Base-by-base conservation (phyloP, 2,888 invertebrate genomes). In the Camponotus fellah region DNA sequence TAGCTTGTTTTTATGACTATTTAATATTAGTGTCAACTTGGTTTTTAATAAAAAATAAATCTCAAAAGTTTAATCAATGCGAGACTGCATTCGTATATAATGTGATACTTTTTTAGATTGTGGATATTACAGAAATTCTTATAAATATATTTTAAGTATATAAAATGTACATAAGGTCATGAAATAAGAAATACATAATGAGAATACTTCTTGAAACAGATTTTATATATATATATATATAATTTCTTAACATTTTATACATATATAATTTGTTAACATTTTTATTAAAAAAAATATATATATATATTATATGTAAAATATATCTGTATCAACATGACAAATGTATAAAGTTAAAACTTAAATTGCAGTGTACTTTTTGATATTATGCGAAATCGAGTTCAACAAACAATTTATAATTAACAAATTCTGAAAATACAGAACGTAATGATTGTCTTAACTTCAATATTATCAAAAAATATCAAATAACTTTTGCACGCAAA, bases 221-320 rank as follows among this genome's bases (percentile, higher is more conserved):
- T 46, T 46, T 12, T 14, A 14, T 46, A 46, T 46, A 46, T 43
- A 43, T 40, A 12, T 46, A 46, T 43, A 8, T 65, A 10, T 65
- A 34, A 65, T 76, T 76, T 56, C 26, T 32, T n/a, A 14, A 64
- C 4, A 43, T 58, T 21, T 64, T 43, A 43, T 43, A 14, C 14
- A 46, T 43, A 8, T 65, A 10, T 65, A 34, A 65, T 76, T 76
- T 56, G 17, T 32, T n/a, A 14, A 64, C 4, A 43, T 58, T 21
- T 64, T 56, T 77, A 77, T 68, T 77, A 56, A 58, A 77, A 56
- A 58, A 77, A 68, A 77, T 77, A 76, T 68, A 65, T 76, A 40
- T 49, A n/a, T 65, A 46, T 46, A 71, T 53, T 5, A 64, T 21
- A 49, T 49, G 40, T 68, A 58, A n/a, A 53, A 53, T 14, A 68